Evolutionary conservation across 2,113 vertebrate species (phyloP).

Genomic region (Turnix velox): DNA sequence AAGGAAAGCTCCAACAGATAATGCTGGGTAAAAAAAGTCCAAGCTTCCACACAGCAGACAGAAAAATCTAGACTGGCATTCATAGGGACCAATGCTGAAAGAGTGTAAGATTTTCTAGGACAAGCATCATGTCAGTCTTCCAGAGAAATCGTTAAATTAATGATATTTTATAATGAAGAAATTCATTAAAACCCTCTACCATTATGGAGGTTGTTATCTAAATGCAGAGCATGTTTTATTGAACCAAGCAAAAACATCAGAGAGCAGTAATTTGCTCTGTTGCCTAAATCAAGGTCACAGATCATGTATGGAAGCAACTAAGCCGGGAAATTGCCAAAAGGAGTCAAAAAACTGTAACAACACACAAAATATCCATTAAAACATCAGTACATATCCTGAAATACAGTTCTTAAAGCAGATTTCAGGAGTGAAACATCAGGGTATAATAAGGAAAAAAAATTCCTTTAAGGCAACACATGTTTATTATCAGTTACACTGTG

Average conservation of each 20-base stretch:
- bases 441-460: not conserved
- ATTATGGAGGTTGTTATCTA: not conserved
- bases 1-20: not conserved
- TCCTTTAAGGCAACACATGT: not conserved
- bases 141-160: not conserved
- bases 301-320: not conserved
- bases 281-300: not conserved
- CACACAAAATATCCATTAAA: not conserved
- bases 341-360: not conserved
- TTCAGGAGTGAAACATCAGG: not conserved
- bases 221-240: not conserved
- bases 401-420: not conserved
- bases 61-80: not conserved
- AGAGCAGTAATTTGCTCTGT: not conserved
- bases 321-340: not conserved
- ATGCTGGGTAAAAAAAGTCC: not conserved
- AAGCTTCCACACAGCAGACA: not conserved
- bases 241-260: not conserved
- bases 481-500: slow-evolving; percentile 13
- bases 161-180: not conserved
- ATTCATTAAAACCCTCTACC: not conserved
- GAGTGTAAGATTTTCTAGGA: not conserved
- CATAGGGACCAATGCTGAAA: not conserved
- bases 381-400: not conserved
- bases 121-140: not conserved